Evolutionary conservation across 2,888 invertebrate species (phyloP).

Genomic region (Oscheius myriophilus): DNA sequence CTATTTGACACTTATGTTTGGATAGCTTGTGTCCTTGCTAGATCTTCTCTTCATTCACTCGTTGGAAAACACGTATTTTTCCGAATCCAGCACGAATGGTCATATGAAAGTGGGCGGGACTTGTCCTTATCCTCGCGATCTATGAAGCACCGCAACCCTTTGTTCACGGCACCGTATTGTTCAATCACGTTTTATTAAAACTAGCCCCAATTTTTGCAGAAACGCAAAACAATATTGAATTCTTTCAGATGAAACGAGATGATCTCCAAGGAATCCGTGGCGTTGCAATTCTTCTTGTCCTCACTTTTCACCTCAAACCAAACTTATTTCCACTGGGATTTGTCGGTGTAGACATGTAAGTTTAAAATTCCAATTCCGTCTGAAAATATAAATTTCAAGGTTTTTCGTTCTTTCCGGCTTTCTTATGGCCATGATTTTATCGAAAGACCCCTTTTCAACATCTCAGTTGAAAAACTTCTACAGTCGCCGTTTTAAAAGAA

Average conservation of each 20-base stretch:
- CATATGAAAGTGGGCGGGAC: neutral
- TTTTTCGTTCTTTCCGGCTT: slow-evolving; percentile 25
- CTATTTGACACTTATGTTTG: no score
- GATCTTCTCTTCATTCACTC: no score
- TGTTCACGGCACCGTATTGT: neutral
- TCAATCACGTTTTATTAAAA: neutral
- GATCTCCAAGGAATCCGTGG: slow-evolving; percentile 23
- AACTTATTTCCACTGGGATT: slow-evolving; percentile 14
- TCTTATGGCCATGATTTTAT: slow-evolving; percentile 13
- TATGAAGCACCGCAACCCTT: neutral
- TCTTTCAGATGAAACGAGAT: slow-evolving; percentile 22
- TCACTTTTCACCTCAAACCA: slow-evolving; percentile 16
- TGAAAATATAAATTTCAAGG: neutral
- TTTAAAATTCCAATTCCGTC: neutral
- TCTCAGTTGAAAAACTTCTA: slow-evolving; percentile 5
- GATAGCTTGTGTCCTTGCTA: no score
- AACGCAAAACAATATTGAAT: no score
- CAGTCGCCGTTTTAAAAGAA: slow-evolving; percentile 10
- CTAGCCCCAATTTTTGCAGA: neutral
- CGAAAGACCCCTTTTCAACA: slow-evolving; percentile 2
- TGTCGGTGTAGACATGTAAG: slow-evolving; percentile 25
- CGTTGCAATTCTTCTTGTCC: slow-evolving; percentile 16
- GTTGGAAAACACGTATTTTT: no score
- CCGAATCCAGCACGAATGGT: no score
- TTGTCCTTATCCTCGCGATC: neutral